A percentile compares a stretch with the other conserved stretches of the same genome.
These are phyloP conservation scores for Loris lydekkerianus DNA, from an alignment of 2,797 vertebrate genomes.

Conservation along the genomic window DNA sequence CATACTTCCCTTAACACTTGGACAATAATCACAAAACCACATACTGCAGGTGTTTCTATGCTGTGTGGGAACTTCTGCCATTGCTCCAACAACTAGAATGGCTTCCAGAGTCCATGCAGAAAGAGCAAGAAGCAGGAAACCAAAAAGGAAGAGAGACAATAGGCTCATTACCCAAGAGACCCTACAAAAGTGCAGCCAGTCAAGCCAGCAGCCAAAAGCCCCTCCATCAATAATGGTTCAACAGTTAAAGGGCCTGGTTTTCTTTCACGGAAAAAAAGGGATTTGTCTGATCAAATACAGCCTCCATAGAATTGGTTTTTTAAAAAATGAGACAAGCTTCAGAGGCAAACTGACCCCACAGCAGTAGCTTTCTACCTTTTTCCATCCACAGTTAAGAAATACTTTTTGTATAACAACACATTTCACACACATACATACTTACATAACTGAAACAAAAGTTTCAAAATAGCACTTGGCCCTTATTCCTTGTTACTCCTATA, in stretches of 20 bases:
- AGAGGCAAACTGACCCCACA: slow-evolving; percentile 17
- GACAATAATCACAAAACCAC: slow-evolving; percentile 28
- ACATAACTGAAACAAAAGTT: slow-evolving; percentile 45
- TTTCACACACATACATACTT: background rate
- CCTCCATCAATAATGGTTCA: slow-evolving; percentile 19
- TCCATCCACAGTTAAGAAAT: background rate
- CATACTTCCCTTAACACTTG: slow-evolving; percentile 39
- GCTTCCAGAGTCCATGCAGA: background rate
- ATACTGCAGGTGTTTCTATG: background rate
- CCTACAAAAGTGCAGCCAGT: slow-evolving; percentile 36
- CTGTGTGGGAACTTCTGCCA: slow-evolving; percentile 6
- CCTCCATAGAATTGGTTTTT: slow-evolving; percentile 33
- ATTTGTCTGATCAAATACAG: slow-evolving; percentile 44
- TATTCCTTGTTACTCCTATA: background rate
- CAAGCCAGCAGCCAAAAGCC: background rate
- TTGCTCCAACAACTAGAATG: background rate
- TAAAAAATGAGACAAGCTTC: slow-evolving; percentile 6
- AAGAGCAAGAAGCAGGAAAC: slow-evolving; percentile 61
- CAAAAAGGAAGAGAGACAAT: slow-evolving; percentile 52
- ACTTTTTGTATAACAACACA: slow-evolving; percentile 18
- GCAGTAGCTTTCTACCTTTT: slow-evolving; percentile 38
- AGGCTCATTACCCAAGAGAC: slow-evolving; percentile 36
- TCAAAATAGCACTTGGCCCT: slow-evolving; percentile 21
- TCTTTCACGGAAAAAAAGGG: slow-evolving; percentile 20
- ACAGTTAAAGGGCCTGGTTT: slow-evolving; percentile 61